phyloP scores from a whole-genome alignment of 2,888 invertebrate genomes.

The Helleia helle region DNA sequence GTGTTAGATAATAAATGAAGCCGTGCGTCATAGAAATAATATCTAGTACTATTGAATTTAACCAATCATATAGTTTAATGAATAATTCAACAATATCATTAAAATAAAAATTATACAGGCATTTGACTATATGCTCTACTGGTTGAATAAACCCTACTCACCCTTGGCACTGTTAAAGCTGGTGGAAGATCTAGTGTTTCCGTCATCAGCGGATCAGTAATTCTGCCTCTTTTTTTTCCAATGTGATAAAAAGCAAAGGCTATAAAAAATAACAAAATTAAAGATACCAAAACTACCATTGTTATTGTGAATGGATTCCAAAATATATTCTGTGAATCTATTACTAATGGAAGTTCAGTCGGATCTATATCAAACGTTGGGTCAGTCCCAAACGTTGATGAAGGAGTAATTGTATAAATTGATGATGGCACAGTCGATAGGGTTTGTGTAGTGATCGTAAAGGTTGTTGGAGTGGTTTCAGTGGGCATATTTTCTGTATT shows the following conservation, averaged over 20 bases:
- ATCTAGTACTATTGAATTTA: too few species aligned
- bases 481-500: neutral
- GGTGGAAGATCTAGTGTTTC: neutral
- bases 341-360: conserved; percentile 8
- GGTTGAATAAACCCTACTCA: neutral
- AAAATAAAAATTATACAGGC: neutral
- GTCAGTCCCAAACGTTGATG: neutral
- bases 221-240: conserved; percentile 4
- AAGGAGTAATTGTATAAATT: too few species aligned
- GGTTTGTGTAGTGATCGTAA: neutral
- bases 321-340: neutral
- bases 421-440: too few species aligned
- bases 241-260: neutral
- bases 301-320: conserved; percentile 6
- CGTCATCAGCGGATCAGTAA: neutral
- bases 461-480: too few species aligned
- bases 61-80: too few species aligned
- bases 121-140: neutral
- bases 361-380: neutral
- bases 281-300: conserved; percentile 4
- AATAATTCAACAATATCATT: too few species aligned
- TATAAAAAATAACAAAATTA: neutral
- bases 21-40: too few species aligned
- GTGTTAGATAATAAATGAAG: too few species aligned
- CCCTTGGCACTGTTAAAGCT: neutral